Percentiles rank a stretch among this genome's conserved stretches.
Evolutionary conservation across 1,140 invertebrate genomes (phyloP).

Genomic region (Bombus consobrinus): DNA sequence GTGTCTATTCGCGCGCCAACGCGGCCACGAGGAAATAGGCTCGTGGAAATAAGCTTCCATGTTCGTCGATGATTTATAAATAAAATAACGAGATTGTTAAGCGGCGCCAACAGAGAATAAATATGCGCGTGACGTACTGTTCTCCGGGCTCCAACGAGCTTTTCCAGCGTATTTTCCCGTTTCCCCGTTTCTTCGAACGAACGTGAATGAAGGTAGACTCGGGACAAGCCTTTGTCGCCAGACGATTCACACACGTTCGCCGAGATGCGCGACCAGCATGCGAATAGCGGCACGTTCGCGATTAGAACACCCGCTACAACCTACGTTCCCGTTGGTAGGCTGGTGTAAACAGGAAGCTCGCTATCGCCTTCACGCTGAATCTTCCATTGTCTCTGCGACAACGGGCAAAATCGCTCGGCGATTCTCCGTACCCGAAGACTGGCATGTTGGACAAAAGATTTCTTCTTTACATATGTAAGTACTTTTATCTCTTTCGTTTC

Average conservation of each 20-base stretch:
- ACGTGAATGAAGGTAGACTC: conserved; percentile 45
- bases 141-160: background rate
- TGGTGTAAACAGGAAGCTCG: conserved; percentile 37
- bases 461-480: background rate
- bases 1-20: background rate
- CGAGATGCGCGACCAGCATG: background rate
- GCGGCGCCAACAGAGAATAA: conserved; percentile 19
- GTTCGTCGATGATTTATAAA: conserved; percentile 30
- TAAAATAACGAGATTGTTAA: conserved; percentile 18
- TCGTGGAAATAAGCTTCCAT: background rate
- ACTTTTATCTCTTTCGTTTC: background rate
- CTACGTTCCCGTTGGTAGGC: conserved; percentile 7
- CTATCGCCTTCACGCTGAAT: conserved; percentile 10
- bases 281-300: conserved; percentile 48
- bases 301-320: conserved; percentile 13
- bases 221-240: conserved; percentile 5
- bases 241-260: conserved; percentile 18
- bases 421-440: background rate
- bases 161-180: conserved; percentile 23
- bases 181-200: conserved; percentile 26
- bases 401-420: background rate
- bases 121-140: background rate
- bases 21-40: conserved; percentile 21
- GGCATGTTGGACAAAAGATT: background rate
- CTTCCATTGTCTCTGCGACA: background rate